Percentiles rank a stretch among this genome's conserved stretches.
Evolutionary conservation across 2,113 vertebrate species (phyloP).

Genomic region (Cyprinus carpio): DNA sequence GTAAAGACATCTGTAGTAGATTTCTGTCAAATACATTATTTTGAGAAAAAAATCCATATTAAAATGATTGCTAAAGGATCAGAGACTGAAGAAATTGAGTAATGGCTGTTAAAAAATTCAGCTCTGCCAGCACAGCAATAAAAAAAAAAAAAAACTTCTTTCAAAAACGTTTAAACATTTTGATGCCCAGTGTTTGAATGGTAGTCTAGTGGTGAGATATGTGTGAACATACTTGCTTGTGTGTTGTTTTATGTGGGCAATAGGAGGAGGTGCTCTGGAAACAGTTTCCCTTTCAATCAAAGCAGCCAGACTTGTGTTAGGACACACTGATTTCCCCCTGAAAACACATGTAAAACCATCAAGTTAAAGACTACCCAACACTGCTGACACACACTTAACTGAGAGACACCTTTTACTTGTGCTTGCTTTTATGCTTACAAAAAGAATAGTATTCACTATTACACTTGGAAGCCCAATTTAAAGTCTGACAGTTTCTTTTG

Average conservation of each 20-base stretch:
- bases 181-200: not conserved
- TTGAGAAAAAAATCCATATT: not conserved
- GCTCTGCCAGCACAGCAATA: not conserved
- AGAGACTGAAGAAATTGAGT: not conserved
- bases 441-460: not conserved
- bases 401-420: not conserved
- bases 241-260: constrained; percentile 90
- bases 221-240: constrained; percentile 82
- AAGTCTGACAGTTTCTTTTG: not conserved
- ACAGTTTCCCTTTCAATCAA: constrained; percentile 87
- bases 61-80: not conserved
- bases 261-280: constrained; percentile 85
- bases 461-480: not conserved
- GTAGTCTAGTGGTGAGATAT: not conserved
- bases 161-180: not conserved
- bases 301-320: constrained; percentile 82
- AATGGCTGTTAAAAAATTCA: not conserved
- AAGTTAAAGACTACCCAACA: not conserved
- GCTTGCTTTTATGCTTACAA: not conserved
- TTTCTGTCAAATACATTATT: not conserved
- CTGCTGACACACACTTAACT: not conserved
- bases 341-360: constrained; percentile 56
- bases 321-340: constrained; percentile 91
- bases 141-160: not conserved
- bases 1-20: not conserved